These are phyloP conservation scores for Hermodice carunculata DNA, from an alignment of 2,888 invertebrate genomes.

Conservation along the genomic window DNA sequence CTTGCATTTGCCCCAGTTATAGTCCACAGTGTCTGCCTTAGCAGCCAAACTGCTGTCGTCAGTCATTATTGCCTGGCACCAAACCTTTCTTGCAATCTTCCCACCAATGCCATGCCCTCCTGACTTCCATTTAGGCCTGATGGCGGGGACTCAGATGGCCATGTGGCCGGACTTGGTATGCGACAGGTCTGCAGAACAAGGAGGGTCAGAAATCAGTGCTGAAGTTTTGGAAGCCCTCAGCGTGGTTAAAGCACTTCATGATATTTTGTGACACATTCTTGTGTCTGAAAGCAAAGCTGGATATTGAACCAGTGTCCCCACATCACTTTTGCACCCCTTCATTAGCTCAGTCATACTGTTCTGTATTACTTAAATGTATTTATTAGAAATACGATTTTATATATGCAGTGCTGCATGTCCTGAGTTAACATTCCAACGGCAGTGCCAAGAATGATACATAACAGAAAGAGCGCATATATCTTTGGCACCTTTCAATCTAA, in stretches of 20 bases:
- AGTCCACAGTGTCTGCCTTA: background rate
- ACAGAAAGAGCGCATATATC: too few relatives aligned
- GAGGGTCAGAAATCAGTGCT: background rate
- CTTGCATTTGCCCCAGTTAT: background rate
- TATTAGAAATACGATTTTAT: too few relatives aligned
- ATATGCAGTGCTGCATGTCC: too few relatives aligned
- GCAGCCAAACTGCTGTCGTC: background rate
- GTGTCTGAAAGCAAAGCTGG: background rate
- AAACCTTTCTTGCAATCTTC: background rate
- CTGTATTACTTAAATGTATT: too few relatives aligned
- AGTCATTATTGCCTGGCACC: background rate
- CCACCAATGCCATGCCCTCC: background rate
- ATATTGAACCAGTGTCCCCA: constrained; percentile 1
- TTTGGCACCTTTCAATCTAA: too few relatives aligned
- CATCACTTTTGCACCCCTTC: background rate
- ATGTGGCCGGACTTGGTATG: background rate
- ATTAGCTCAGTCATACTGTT: background rate
- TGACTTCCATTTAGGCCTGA: background rate
- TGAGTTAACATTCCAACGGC: too few relatives aligned
- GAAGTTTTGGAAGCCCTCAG: background rate
- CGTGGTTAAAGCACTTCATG: constrained; percentile 1
- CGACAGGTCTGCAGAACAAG: background rate
- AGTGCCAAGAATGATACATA: too few relatives aligned
- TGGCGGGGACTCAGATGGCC: background rate
- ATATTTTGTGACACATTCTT: background rate